phyloP scores from a whole-genome alignment of 2,113 vertebrate genomes.

The Indicator indicator region DNA sequence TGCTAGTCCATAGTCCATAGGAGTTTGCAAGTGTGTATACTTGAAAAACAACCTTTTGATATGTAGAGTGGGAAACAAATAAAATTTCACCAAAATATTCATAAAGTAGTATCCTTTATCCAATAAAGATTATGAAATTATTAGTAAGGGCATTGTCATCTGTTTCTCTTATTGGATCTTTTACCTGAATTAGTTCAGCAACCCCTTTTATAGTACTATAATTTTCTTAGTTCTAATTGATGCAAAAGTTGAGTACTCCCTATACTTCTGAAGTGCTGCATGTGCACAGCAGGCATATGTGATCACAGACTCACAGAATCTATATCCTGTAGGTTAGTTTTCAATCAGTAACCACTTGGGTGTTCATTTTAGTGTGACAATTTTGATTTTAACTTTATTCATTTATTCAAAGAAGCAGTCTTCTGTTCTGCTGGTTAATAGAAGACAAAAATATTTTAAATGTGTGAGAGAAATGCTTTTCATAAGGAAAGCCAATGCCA shows the following conservation, averaged over 20 bases:
- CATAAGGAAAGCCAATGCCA: background rate
- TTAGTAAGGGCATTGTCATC: background rate
- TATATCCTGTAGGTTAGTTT: background rate
- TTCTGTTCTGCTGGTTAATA: background rate
- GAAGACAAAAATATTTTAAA: background rate
- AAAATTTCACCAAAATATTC: background rate
- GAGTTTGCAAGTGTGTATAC: background rate
- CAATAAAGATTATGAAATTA: background rate
- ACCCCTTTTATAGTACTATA: background rate
- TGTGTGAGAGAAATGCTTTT: background rate
- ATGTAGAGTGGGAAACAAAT: background rate
- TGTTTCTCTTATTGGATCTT: background rate
- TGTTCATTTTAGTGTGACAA: background rate
- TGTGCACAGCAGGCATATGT: fast-evolving
- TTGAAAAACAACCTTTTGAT: background rate
- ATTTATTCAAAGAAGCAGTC: background rate
- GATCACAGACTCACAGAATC: background rate
- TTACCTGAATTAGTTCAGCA: background rate
- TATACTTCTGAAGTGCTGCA: background rate
- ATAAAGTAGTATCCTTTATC: background rate
- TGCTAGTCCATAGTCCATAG: background rate
- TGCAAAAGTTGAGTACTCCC: background rate
- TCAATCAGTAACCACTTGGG: background rate
- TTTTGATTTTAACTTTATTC: background rate
- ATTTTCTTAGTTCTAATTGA: background rate